Evolutionary conservation across 2,888 invertebrate species (phyloP), one percentile per base, ranked within the genome.

Genomic region (Ceriagrion tenellum): DNA sequence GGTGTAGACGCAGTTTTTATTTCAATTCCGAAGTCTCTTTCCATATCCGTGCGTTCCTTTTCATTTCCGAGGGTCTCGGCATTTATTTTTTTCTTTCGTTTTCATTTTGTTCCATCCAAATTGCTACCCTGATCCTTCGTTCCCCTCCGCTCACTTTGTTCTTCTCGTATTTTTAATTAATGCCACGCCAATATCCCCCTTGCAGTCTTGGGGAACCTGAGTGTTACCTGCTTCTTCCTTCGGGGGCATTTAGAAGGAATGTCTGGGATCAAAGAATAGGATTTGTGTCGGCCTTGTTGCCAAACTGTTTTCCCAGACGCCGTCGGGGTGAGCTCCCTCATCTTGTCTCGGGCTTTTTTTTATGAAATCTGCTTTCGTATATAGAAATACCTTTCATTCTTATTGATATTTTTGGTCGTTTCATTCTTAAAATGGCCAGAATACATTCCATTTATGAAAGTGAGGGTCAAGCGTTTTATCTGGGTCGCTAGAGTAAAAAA

Each of bases 131-230:
- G 47, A n/a, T 56, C 55, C 90, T 10, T 55, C 90, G 23, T 26
- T 90, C 26, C 55, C n/a, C 55, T 55, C 55, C 88, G 6, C 88
- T 0, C 23, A 30, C 59, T n/a, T 55, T 56, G 55, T 59, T n/a
- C 30, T 56, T 56, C 30, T 81, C 18, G 8, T 81, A 81, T 81
- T 81, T 81, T 81, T 81, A 81, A 81, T 81, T 81, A 81, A 81
- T 81, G 81, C 81, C 81, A 3, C 30, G 30, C 81, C 26, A 35
- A 81, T 35, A 35, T 35, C 81, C 35, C 16, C 81, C 81, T 30
- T 81, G 81, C 12, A 81, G 81, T 35, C 81, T 35, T 35, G 81
- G n/a, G 81, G 16, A 81, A 26, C 81, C 10, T 35, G 81, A 35
- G 18, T 13, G 30, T 81, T 81, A 81, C 35, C 81, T 81, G 81